These are phyloP conservation scores for Porphyrio hochstetteri DNA, from an alignment of 2,113 vertebrate species.

Conservation along the genomic window DNA sequence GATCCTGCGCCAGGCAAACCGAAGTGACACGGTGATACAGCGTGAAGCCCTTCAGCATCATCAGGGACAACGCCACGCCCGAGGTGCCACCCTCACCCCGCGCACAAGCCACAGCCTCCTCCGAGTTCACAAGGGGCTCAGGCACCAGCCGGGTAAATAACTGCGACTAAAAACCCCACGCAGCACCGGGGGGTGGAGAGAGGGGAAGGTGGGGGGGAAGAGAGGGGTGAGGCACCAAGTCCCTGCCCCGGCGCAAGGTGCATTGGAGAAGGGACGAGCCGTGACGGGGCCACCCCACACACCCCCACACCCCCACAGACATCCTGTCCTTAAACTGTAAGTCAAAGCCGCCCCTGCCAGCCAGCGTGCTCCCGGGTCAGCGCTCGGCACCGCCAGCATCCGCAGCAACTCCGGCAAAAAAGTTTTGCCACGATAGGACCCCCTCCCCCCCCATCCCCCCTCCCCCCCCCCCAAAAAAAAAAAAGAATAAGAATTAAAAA, in stretches of 20 bases:
- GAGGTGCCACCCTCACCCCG: background rate
- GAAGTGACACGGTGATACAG: background rate
- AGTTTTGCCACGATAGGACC: background rate
- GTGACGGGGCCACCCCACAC: background rate
- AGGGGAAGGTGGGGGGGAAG: no score
- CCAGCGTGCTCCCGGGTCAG: background rate
- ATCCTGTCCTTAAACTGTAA: background rate
- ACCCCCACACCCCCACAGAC: no score
- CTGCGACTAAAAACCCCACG: background rate
- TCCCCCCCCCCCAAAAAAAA: background rate
- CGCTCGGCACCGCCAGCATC: no score
- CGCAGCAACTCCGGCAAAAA: background rate
- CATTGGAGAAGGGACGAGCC: no score
- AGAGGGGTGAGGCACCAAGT: background rate
- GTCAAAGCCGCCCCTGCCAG: background rate
- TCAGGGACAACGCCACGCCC: background rate
- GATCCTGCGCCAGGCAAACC: background rate
- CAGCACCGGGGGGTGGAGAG: rapidly evolving
- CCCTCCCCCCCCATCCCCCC: no score
- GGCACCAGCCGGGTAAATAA: background rate
- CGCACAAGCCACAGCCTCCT: background rate
- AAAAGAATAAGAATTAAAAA: background rate
- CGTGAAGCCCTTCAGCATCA: background rate
- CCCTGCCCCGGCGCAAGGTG: background rate
- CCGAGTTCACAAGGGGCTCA: background rate